A percentile compares a stretch with the other conserved stretches of the same genome.
Conservation (phyloP, 2,113 vertebrate species). For the Thunnus maccoyii region DNA sequence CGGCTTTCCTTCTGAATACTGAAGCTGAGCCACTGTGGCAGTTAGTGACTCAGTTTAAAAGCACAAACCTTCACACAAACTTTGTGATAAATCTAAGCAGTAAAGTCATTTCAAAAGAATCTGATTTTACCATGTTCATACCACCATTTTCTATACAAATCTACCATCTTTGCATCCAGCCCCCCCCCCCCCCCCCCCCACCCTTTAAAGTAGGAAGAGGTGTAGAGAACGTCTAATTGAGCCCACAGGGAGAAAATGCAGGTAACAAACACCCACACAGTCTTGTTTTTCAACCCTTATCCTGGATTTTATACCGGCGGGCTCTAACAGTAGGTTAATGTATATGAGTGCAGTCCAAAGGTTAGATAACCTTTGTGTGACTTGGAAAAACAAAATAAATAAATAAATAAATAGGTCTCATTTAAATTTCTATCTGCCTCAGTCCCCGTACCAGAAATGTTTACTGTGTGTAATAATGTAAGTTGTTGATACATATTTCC, state of each 20-base stretch:
- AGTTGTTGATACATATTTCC: background rate
- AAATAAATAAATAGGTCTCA: too few species aligned
- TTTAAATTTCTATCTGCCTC: background rate
- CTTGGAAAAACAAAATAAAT: too few species aligned
- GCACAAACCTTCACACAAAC: background rate
- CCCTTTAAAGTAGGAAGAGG: conserved; percentile 24
- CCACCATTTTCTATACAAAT: background rate
- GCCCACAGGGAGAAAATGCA: conserved; percentile 62
- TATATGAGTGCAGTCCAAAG: background rate
- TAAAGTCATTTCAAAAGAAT: background rate
- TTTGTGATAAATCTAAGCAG: background rate
- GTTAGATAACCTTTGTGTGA: background rate
- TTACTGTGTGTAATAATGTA: background rate
- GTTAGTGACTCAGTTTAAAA: background rate
- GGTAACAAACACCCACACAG: conserved; percentile 51
- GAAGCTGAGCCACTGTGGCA: background rate
- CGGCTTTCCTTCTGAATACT: background rate
- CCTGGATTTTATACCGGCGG: background rate
- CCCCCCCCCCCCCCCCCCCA: background rate
- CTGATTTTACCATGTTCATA: background rate
- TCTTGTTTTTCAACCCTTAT: conserved; percentile 54
- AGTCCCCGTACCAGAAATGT: background rate
- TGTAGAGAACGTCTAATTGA: conserved; percentile 71
- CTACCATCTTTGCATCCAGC: background rate
- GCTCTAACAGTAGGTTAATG: conserved; percentile 16